A percentile compares a stretch with the other conserved stretches of the same genome.
Evolutionary conservation across 2,797 vertebrate genomes (phyloP).

Genomic region (Falco cherrug): DNA sequence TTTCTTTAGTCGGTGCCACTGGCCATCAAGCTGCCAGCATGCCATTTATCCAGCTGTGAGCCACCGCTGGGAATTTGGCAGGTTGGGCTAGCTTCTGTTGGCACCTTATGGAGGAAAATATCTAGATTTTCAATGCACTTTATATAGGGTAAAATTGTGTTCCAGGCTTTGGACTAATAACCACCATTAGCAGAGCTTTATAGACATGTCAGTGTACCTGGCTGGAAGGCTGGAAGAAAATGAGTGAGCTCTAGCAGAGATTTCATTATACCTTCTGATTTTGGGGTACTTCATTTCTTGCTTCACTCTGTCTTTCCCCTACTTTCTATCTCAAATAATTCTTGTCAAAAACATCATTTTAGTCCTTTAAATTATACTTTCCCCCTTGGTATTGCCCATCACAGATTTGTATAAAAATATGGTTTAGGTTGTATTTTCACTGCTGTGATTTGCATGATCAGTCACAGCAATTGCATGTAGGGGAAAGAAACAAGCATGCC

Average conservation of each 20-base stretch:
- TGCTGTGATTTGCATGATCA: fast-evolving
- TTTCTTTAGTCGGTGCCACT: background rate
- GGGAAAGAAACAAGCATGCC: background rate
- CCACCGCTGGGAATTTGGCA: fast-evolving
- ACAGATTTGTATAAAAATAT: background rate
- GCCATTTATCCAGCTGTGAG: background rate
- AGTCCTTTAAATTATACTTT: background rate
- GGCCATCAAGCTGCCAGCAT: background rate
- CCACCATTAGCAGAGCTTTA: background rate
- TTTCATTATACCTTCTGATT: background rate
- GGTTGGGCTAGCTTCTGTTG: background rate
- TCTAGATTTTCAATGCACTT: background rate
- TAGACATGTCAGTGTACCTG: background rate
- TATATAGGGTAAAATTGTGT: background rate
- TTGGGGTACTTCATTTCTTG: background rate
- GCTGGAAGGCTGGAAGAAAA: background rate
- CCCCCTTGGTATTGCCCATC: background rate
- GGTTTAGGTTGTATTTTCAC: background rate
- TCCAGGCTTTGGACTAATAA: background rate
- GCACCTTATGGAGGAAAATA: background rate
- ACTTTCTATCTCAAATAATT: background rate
- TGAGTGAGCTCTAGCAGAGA: background rate
- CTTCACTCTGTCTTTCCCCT: background rate
- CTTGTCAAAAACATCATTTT: background rate
- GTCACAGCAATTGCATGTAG: background rate